Evolutionary conservation across 2,888 invertebrate species (phyloP), one percentile per base, ranked within the genome.

Genomic region (Heliothis peltigera): DNA sequence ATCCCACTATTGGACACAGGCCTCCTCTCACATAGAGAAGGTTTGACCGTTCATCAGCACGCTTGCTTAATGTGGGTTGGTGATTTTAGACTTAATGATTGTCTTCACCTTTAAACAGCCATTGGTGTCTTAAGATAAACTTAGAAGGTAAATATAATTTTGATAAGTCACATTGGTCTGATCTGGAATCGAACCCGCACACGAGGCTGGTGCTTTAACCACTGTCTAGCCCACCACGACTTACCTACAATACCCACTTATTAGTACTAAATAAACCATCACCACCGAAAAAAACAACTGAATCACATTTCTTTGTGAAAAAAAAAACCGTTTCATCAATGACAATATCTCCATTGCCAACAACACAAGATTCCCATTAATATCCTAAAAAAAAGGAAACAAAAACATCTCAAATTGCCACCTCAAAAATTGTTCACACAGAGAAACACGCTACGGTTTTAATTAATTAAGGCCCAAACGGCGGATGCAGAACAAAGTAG

Each of bases 401-500:
- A 70, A 42, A 48, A 59, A 44, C 43, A 57, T 60, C 17, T 48
- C 32, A 43, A 63, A 64, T 74, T 64, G 48, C 70, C 61, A 64
- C 79, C 75, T 70, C 58, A 61, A 76, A 79, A 72, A 56, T 65
- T 58, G 53, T 57, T 59, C 46, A 65, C 64, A 74, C 52, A 65
- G 70, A 70, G 72, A 79, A 64, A 80, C 64, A 77, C 44, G 58
- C 60, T 21, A 64, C 63, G 47, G 61, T 86, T 89, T 88, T 90
- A 90, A 91, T 92, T 91, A 92, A 91, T 91, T 87, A 90, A 87
- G 87, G 82, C 81, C 84, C 68, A 85, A 87, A 85, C 83, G 53
- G 82, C 82, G 79, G 85, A 87, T 84, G 83, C 77, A 80, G 80
- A 86, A 89, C 91, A 89, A 89, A 90, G 88, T 88, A 85, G 84